Evolutionary conservation across 2,797 vertebrate genomes (phyloP).

Genomic region (Semaprochilodus insignis): DNA sequence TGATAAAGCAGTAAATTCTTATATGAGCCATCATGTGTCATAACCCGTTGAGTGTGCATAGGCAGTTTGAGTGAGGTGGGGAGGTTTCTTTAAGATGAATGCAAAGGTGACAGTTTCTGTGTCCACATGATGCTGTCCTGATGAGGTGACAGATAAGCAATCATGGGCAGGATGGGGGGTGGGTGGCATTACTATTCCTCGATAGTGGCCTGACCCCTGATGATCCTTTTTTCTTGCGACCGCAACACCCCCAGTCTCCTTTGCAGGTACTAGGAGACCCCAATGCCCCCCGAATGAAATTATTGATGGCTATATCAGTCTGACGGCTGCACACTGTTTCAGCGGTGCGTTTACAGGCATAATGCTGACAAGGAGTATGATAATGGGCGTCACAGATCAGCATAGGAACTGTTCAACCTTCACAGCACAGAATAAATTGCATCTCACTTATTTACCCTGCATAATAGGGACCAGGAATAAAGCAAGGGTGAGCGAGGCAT

Average conservation of each 20-base stretch:
- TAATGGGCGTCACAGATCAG: conserved; percentile 87
- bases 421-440: conserved; percentile 79
- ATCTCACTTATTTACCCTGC: conserved; percentile 82
- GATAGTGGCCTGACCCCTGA: conserved; percentile 47
- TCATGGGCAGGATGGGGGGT: conserved; percentile 30
- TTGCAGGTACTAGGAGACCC: conserved; percentile 65
- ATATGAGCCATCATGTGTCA: conserved; percentile 59
- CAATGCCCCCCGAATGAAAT: conserved; percentile 70
- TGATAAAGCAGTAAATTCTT: conserved; percentile 67
- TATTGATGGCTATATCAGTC: conserved; percentile 89
- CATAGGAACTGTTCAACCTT: conserved; percentile 80
- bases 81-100: conserved; percentile 23
- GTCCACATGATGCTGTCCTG: conserved; percentile 48
- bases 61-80: conserved; percentile 32
- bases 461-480: conserved; percentile 74
- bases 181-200: conserved; percentile 47
- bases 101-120: conserved; percentile 40
- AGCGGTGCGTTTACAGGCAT: conserved; percentile 83
- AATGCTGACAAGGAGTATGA: conserved; percentile 88
- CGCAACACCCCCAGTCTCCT: conserved; percentile 42
- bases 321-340: conserved; percentile 78
- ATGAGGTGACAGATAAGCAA: conserved; percentile 46
- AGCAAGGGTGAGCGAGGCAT: conserved; percentile 45
- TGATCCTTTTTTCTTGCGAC: conserved; percentile 56
- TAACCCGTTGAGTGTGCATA: conserved; percentile 34